phyloP scores from a whole-genome alignment of 2,888 invertebrate genomes.

The Drosophila lacicola region DNA sequence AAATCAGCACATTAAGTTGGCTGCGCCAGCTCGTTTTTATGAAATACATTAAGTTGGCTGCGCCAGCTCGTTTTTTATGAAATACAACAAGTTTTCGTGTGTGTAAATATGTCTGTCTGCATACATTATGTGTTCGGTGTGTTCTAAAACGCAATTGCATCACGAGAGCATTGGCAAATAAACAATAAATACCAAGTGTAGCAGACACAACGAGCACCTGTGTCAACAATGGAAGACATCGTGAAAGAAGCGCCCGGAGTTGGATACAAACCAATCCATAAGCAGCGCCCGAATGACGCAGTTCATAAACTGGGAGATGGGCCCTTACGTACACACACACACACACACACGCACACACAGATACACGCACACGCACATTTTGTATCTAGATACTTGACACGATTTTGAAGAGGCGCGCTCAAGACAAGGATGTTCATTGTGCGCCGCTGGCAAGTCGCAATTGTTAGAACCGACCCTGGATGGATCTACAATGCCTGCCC shows the following conservation, averaged over 20 bases:
- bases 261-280: conserved; percentile 57
- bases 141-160: conserved; percentile 58
- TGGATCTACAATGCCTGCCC: conserved; percentile 53
- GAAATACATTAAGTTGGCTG: background rate
- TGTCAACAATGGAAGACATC: conserved; percentile 78
- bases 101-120: too few relatives aligned
- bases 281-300: conserved; percentile 54
- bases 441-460: conserved; percentile 33
- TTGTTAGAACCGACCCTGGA: conserved; percentile 25
- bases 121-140: conserved; percentile 2
- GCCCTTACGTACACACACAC: conserved; percentile 30
- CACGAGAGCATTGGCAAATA: conserved; percentile 63
- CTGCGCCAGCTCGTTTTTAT: background rate
- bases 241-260: conserved; percentile 28
- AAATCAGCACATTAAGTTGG: background rate
- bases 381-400: conserved; percentile 76
- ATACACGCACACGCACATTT: conserved; percentile 33
- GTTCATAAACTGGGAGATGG: conserved; percentile 49
- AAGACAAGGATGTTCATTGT: conserved; percentile 73
- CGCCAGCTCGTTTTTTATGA: background rate
- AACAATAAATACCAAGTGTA: conserved; percentile 31
- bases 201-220: conserved; percentile 71
- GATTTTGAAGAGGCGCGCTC: conserved; percentile 49
- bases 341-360: conserved; percentile 7
- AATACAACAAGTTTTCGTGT: too few relatives aligned